Conservation (phyloP, 2,888 invertebrate species). For the Erebia ligea region DNA sequence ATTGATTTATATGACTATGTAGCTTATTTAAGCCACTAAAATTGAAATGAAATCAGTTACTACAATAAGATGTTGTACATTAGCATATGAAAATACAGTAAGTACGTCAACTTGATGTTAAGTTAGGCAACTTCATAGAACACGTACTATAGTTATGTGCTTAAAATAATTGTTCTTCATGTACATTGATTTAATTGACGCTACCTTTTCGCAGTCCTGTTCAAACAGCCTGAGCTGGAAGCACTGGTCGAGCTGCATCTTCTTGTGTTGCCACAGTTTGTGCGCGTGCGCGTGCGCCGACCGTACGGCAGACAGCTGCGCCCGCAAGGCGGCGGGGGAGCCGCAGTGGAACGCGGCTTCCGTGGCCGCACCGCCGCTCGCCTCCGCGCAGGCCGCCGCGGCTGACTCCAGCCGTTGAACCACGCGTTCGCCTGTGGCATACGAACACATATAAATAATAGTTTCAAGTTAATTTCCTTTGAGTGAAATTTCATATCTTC, state of each 20-base stretch:
- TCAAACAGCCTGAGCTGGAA: conserved; percentile 97
- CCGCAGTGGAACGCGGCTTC: conserved; percentile 89
- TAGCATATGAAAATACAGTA: too few species aligned
- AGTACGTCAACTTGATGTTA: too few species aligned
- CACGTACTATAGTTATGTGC: too few species aligned
- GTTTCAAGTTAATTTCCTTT: too few species aligned
- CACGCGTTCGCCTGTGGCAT: conserved; percentile 85
- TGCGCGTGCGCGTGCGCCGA: conserved; percentile 95
- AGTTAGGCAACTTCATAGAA: too few species aligned
- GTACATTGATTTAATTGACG: neutral
- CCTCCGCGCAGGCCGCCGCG: conserved; percentile 80
- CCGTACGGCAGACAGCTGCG: conserved; percentile 93
- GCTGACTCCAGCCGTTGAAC: conserved; percentile 85
- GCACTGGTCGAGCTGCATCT: conserved; percentile 97
- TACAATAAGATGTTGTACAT: too few species aligned
- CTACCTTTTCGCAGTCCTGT: conserved; percentile 97
- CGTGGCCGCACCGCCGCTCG: conserved; percentile 86
- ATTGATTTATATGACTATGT: too few species aligned
- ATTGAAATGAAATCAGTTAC: too few species aligned
- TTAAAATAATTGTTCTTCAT: too few species aligned
- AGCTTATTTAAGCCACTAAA: too few species aligned
- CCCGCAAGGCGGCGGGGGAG: conserved; percentile 87
- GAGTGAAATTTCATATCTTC: neutral
- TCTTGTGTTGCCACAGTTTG: conserved; percentile 97
- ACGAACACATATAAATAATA: neutral